A percentile compares a stretch with the other conserved stretches of the same genome.
These are phyloP conservation scores for Elaphurus davidianus DNA, from an alignment of 2,113 vertebrate genomes.

Conservation along the genomic window DNA sequence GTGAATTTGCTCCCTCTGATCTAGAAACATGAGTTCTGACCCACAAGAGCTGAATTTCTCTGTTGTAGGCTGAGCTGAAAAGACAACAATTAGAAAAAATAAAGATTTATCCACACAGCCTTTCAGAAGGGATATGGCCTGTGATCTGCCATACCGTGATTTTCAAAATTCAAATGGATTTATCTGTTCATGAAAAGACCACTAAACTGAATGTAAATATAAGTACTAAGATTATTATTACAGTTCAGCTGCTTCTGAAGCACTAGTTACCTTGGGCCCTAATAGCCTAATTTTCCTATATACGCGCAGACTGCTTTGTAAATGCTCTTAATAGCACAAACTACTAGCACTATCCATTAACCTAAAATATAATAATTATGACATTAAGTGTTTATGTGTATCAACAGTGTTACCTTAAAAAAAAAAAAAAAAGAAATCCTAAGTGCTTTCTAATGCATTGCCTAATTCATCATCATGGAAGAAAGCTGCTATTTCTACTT, in stretches of 20 bases:
- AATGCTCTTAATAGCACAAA: conserved; percentile 11
- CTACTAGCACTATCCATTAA: conserved; percentile 8
- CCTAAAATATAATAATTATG: conserved; percentile 41
- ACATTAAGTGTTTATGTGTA: not conserved
- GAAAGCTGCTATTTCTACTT: not conserved
- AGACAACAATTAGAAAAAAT: not conserved
- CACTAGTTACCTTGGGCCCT: not conserved
- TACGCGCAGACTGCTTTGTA: not conserved
- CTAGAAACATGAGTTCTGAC: not conserved
- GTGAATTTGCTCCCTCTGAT: not conserved
- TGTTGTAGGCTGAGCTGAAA: not conserved
- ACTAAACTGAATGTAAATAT: not conserved
- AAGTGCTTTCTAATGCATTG: not conserved
- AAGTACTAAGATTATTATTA: not conserved
- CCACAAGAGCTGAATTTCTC: not conserved
- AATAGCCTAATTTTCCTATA: not conserved
- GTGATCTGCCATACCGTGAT: not conserved
- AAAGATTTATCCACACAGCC: not conserved
- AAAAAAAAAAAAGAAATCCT: not conserved
- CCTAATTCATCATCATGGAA: not conserved
- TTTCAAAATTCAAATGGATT: not conserved
- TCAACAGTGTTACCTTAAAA: not conserved
- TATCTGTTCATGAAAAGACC: not conserved
- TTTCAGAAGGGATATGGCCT: not conserved
- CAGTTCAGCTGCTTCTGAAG: not conserved